Conservation (phyloP, 2,888 invertebrate genomes). For the Ennomos quercinarius region DNA sequence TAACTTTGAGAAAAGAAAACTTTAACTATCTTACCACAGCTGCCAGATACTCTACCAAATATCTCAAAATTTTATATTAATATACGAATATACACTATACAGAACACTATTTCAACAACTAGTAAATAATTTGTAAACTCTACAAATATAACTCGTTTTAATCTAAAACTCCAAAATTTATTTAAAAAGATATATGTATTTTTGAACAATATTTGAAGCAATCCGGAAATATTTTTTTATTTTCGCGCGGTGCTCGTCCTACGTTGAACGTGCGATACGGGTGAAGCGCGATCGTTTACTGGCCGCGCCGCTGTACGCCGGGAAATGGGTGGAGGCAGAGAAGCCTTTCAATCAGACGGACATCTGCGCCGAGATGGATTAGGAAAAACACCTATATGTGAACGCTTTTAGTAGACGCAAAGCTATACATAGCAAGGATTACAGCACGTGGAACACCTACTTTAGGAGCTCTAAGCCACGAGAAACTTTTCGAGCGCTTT, state of each 20-base stretch:
- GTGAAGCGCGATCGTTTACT: constrained; percentile 30
- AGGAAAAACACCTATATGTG: constrained; percentile 58
- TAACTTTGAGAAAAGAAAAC: background rate
- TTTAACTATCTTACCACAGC: constrained; percentile 2
- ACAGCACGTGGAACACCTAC: constrained; percentile 12
- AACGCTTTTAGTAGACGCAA: constrained; percentile 52
- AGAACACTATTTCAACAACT: constrained; percentile 22
- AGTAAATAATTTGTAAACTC: constrained; percentile 23
- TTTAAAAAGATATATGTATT: constrained; percentile 1
- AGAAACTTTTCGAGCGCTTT: constrained; percentile 33
- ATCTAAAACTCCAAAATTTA: constrained; percentile 1
- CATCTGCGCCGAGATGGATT: constrained; percentile 59
- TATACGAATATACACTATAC: constrained; percentile 7
- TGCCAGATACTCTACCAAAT: background rate
- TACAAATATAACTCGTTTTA: background rate
- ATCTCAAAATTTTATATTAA: background rate
- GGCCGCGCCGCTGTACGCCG: constrained; percentile 13
- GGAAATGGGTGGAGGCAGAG: constrained; percentile 34
- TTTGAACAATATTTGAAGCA: background rate
- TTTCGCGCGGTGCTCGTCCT: constrained; percentile 7
- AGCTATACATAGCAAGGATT: constrained; percentile 41
- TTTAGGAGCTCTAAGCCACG: constrained; percentile 13
- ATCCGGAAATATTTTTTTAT: background rate
- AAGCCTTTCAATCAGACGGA: constrained; percentile 52
- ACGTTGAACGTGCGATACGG: constrained; percentile 27